These are phyloP conservation scores for Myopa tessellatipennis DNA, from an alignment of 2,888 invertebrate genomes.

Conservation along the genomic window DNA sequence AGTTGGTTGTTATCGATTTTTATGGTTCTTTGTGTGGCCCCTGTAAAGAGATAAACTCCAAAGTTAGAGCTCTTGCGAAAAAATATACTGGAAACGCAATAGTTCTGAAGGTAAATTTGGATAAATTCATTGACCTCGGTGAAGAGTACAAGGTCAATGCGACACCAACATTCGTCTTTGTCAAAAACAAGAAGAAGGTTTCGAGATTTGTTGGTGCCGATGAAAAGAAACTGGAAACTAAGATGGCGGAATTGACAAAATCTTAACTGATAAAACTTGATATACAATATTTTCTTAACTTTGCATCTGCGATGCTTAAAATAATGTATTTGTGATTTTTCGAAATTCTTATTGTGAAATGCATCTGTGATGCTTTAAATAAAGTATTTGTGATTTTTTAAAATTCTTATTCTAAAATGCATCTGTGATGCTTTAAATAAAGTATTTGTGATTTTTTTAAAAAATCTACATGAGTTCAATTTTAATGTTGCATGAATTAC, in stretches of 20 bases:
- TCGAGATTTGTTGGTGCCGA: conserved; percentile 31
- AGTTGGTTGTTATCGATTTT: conserved; percentile 89
- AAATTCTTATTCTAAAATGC: conserved; percentile 4
- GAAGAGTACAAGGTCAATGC: conserved; percentile 47
- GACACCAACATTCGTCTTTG: conserved; percentile 44
- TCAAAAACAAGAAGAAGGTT: conserved; percentile 35
- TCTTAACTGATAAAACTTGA: neutral
- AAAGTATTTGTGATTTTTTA: conserved; percentile 6
- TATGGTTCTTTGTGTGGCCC: conserved; percentile 70
- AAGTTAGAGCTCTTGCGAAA: conserved; percentile 40
- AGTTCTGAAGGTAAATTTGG: conserved; percentile 49
- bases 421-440: conserved; percentile 22
- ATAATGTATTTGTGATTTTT: neutral
- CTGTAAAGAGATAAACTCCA: conserved; percentile 48
- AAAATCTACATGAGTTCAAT: too few relatives aligned
- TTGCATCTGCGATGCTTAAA: conserved; percentile 25
- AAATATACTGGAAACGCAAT: conserved; percentile 44
- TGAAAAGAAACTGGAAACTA: conserved; percentile 19
- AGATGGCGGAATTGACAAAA: conserved; percentile 22
- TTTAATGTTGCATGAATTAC: too few relatives aligned
- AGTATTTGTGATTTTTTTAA: neutral
- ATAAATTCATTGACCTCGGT: conserved; percentile 46
- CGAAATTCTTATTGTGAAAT: conserved; percentile 1
- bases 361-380: conserved; percentile 22
- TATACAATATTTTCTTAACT: neutral